Conservation (phyloP, 2,113 vertebrate species). For the Chloropsis hardwickii region DNA sequence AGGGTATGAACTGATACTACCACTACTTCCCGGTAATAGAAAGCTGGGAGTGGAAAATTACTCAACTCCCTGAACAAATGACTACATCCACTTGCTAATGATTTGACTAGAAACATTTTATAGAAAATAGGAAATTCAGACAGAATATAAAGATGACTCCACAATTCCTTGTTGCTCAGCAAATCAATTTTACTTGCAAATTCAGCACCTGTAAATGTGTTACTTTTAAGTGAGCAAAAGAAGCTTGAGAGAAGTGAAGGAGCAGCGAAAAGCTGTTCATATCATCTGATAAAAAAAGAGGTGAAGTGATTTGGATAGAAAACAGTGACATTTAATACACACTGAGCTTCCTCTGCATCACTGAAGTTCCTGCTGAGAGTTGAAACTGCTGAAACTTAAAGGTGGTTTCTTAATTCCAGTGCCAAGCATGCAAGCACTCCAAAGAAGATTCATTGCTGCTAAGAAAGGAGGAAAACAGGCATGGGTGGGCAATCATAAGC, state of each 20-base stretch:
- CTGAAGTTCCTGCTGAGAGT: background rate
- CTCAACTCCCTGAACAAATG: background rate
- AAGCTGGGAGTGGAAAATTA: background rate
- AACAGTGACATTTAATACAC: background rate
- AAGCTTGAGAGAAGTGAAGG: background rate
- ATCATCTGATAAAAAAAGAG: background rate
- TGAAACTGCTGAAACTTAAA: background rate
- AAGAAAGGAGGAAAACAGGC: background rate
- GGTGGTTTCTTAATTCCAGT: background rate
- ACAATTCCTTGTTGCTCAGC: background rate
- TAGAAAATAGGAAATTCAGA: background rate
- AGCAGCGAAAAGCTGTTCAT: background rate
- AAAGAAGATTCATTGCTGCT: background rate
- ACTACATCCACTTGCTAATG: background rate
- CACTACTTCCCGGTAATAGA: background rate
- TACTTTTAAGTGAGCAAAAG: background rate
- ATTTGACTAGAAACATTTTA: background rate
- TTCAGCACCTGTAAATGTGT: background rate
- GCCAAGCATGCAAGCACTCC: background rate
- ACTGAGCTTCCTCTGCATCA: background rate
- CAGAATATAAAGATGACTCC: background rate
- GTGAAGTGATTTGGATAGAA: background rate
- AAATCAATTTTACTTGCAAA: background rate
- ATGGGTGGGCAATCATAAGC: background rate
- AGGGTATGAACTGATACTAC: background rate